Percentiles rank a stretch among this genome's conserved stretches.
Conservation (phyloP, 2,888 invertebrate species). For the Diadegma fenestrale region DNA sequence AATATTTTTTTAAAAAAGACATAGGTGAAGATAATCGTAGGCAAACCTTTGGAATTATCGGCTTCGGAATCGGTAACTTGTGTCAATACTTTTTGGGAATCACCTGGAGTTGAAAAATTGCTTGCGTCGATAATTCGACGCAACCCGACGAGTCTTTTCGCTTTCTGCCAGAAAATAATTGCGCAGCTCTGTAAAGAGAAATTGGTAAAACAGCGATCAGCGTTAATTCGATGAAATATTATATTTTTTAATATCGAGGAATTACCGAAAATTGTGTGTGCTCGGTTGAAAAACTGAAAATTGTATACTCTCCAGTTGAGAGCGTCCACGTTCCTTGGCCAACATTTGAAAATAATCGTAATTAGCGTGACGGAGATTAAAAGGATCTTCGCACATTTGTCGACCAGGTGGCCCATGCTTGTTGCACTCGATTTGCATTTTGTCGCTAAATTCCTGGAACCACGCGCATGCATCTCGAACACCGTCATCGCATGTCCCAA, state of each 20-base stretch:
- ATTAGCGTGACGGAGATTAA: no score
- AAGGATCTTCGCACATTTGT: no score
- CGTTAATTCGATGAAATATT: background rate
- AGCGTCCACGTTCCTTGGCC: no score
- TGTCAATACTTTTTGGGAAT: constrained; percentile 84
- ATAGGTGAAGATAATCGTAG: background rate
- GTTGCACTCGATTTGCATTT: no score
- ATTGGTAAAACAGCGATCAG: background rate
- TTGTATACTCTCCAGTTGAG: no score
- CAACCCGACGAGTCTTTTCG: constrained; percentile 81
- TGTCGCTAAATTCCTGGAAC: constrained; percentile 90
- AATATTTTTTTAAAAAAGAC: constrained; percentile 21
- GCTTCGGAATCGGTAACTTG: constrained; percentile 83
- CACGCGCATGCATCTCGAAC: constrained; percentile 94
- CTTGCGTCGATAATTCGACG: constrained; percentile 80
- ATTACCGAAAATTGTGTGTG: no score
- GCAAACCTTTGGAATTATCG: constrained; percentile 83
- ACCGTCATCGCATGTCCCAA: constrained; percentile 92
- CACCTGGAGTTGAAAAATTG: constrained; percentile 80
- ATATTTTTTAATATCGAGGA: background rate
- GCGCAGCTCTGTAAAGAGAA: constrained; percentile 83
- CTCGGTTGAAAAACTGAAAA: no score
- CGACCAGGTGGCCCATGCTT: no score
- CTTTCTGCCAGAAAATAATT: constrained; percentile 82
- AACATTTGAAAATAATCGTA: no score